Evolutionary conservation across 2,113 vertebrate species (phyloP).

Genomic region (Dolichallabes microphthalmus): DNA sequence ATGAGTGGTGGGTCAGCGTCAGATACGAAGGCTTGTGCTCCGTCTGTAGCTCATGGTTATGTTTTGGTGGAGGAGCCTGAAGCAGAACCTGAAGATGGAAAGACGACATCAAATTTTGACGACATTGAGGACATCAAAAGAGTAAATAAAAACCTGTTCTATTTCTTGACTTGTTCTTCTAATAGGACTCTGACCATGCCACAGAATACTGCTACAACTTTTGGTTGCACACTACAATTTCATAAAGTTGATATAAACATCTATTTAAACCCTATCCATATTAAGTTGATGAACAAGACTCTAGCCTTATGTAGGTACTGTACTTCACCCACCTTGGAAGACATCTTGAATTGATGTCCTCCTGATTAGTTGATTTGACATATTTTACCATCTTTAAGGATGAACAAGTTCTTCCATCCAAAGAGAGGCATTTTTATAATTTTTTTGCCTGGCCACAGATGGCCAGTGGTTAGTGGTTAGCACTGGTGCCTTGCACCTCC

Average conservation of each 20-base stretch:
- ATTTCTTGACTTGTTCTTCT: background rate
- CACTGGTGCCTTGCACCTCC: too few relatives aligned
- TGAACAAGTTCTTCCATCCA: background rate
- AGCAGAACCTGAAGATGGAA: slow-evolving; percentile 32
- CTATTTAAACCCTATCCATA: background rate
- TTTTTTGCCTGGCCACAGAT: background rate
- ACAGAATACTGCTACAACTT: background rate
- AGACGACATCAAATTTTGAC: too few relatives aligned
- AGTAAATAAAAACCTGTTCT: background rate
- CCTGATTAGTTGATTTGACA: too few relatives aligned
- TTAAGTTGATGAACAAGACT: background rate
- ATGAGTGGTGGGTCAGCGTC: background rate
- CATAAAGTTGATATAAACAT: background rate
- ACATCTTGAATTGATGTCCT: background rate
- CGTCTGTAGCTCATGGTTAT: slow-evolving; percentile 59
- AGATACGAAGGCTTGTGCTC: background rate
- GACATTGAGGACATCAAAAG: slow-evolving; percentile 20
- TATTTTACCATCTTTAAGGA: background rate
- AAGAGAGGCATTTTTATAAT: background rate
- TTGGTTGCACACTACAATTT: background rate
- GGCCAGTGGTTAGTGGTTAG: background rate
- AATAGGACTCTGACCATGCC: background rate
- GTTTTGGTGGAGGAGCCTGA: slow-evolving; percentile 74
- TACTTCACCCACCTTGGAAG: background rate
- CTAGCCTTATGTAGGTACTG: background rate